Conservation (phyloP, 2,797 vertebrate genomes). For the Ciconia nigra region DNA sequence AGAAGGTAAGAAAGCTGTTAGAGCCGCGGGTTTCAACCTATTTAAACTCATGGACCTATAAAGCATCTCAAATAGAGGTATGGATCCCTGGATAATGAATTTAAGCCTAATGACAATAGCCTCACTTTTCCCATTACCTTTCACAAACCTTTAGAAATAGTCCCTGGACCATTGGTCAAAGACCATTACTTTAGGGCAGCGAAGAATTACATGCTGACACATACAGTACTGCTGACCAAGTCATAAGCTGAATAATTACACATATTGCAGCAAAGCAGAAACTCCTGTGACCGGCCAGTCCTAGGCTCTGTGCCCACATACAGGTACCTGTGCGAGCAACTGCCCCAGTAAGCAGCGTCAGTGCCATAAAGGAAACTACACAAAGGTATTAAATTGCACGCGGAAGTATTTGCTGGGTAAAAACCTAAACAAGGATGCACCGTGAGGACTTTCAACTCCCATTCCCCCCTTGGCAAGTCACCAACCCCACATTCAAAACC, state of each 20-base stretch:
- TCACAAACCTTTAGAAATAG: not conserved
- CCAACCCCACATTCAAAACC: not conserved
- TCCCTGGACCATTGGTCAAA: not conserved
- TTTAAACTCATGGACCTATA: not conserved
- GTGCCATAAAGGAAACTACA: not conserved
- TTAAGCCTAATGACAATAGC: constrained; percentile 26
- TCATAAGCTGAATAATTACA: not conserved
- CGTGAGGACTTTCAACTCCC: not conserved
- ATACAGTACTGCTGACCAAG: not conserved
- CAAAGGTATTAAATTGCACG: not conserved
- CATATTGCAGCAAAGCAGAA: not conserved
- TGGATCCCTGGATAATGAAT: not conserved
- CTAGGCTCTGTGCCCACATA: not conserved
- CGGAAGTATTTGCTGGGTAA: not conserved
- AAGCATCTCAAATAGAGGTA: not conserved
- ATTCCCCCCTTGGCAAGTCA: not conserved
- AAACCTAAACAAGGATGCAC: not conserved
- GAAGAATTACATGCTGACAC: constrained; percentile 17
- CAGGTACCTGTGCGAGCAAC: not conserved
- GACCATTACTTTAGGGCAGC: constrained; percentile 15
- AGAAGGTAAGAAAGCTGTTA: not conserved
- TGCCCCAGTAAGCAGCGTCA: not conserved
- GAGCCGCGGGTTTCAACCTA: not conserved
- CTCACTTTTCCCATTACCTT: constrained; percentile 21
- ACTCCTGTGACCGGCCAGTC: not conserved